Conservation (phyloP, 2,888 invertebrate species). For the Ephialtes manifestator region DNA sequence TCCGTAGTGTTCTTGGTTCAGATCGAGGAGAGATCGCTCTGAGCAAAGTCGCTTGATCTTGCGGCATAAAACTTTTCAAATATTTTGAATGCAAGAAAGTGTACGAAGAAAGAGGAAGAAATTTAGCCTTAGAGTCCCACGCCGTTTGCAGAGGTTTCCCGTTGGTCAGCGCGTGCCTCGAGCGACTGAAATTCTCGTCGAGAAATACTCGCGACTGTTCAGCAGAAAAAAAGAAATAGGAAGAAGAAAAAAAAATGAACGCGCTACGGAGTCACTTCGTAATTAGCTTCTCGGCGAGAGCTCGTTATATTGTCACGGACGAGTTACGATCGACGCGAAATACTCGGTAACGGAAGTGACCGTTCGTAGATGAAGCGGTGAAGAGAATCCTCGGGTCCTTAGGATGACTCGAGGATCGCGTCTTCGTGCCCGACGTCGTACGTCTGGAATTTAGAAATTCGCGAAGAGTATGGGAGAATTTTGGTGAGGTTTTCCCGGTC, state of each 20-base stretch:
- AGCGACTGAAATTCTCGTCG: conserved; percentile 36
- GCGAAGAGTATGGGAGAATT: not conserved
- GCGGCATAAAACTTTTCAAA: conserved; percentile 7
- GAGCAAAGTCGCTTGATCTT: conserved; percentile 34
- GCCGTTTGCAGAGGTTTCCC: conserved; percentile 26
- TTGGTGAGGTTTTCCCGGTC: not conserved
- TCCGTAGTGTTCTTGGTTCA: conserved; percentile 38
- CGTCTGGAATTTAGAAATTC: conserved; percentile 49
- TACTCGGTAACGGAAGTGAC: conserved; percentile 18
- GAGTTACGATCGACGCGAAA: conserved; percentile 30
- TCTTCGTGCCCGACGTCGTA: not conserved
- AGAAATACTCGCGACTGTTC: conserved; percentile 12
- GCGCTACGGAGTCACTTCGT: conserved; percentile 2
- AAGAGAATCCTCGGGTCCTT: conserved; percentile 16
- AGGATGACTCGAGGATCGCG: not conserved
- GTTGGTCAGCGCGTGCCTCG: conserved; percentile 50
- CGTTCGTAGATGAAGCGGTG: not conserved
- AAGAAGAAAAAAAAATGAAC: conserved; percentile 14
- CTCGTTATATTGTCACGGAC: conserved; percentile 52
- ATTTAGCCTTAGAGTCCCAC: conserved; percentile 19
- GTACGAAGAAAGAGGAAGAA: conserved; percentile 3
- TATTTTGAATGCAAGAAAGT: conserved; percentile 43
- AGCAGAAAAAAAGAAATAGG: not conserved
- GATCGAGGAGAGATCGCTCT: conserved; percentile 3
- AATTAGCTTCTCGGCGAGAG: conserved; percentile 42